Evolutionary conservation across 2,888 invertebrate species (phyloP).

Genomic region (Strigamia crassipes): DNA sequence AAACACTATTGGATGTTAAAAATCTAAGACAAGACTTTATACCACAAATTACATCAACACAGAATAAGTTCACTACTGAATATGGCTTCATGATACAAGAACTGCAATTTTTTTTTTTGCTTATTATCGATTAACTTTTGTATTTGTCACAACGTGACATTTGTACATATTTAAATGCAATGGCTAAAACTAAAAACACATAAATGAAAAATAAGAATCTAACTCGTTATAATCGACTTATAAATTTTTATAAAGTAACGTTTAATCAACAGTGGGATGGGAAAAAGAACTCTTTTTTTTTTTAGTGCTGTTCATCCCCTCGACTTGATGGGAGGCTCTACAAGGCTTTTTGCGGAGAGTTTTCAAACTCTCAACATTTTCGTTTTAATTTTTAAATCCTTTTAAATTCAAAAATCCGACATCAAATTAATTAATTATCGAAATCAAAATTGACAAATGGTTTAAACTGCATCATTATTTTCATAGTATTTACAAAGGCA

Average conservation of each 20-base stretch:
- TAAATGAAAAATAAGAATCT: neutral
- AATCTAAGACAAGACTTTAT: conserved; percentile 33
- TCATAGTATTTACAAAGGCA: conserved; percentile 28
- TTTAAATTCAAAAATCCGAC: neutral
- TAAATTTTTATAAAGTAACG: neutral
- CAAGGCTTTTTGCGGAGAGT: neutral
- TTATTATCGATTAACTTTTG: neutral
- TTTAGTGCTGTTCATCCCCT: conserved; percentile 7
- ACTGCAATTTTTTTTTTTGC: neutral
- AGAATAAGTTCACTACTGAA: neutral
- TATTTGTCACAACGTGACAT: neutral
- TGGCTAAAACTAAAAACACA: conserved; percentile 1
- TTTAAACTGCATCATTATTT: conserved; percentile 19
- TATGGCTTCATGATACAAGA: conserved; percentile 18
- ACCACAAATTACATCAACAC: conserved; percentile 33
- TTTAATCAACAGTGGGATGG: neutral
- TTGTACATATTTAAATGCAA: neutral
- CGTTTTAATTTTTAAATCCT: neutral
- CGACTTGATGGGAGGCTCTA: neutral
- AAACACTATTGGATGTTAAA: conserved; percentile 2
- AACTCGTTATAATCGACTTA: neutral
- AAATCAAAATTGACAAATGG: conserved; percentile 3
- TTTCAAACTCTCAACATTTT: neutral
- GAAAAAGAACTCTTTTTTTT: neutral
- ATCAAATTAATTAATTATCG: neutral